A percentile compares a stretch with the other conserved stretches of the same genome.
These are phyloP conservation scores for Mesorhabditis spiculigera DNA, from an alignment of 2,888 invertebrate species.

Conservation along the genomic window DNA sequence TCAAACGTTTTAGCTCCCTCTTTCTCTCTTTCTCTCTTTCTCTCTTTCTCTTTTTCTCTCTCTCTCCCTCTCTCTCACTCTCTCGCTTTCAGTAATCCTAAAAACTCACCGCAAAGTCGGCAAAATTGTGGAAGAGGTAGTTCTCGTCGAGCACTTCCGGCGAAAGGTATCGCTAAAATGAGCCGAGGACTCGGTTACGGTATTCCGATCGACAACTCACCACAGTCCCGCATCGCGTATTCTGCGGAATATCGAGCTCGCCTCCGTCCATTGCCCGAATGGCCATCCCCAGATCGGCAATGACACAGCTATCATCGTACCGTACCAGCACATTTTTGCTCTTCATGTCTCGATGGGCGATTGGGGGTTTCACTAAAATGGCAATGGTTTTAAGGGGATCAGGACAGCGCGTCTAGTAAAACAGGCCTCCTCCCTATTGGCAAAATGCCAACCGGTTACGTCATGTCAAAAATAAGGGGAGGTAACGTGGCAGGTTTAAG, in stretches of 20 bases:
- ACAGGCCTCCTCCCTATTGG: too few relatives aligned
- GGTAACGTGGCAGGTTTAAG: too few relatives aligned
- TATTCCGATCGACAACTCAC: not conserved
- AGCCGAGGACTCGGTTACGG: not conserved
- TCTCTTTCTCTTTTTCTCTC: not conserved
- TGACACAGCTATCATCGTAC: not conserved
- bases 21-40: not conserved
- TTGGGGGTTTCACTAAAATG: not conserved
- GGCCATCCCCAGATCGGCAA: not conserved
- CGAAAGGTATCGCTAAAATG: not conserved
- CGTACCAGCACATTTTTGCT: not conserved
- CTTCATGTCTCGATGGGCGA: not conserved
- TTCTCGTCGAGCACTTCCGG: not conserved
- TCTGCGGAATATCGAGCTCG: not conserved
- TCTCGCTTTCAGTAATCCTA: not conserved
- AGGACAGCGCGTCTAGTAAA: too few relatives aligned
- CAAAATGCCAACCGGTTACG: too few relatives aligned
- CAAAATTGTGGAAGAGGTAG: not conserved
- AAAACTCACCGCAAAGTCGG: too few relatives aligned
- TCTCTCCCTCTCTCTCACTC: not conserved
- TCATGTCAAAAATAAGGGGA: too few relatives aligned
- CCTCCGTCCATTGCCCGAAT: not conserved
- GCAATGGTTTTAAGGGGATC: too few relatives aligned
- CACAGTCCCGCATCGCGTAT: conserved; percentile 5
- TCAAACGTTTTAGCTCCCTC: not conserved